Percentiles rank a stretch among this genome's conserved stretches.
Evolutionary conservation across 1,140 invertebrate genomes (phyloP).

Genomic region (Lycorma delicatula): DNA sequence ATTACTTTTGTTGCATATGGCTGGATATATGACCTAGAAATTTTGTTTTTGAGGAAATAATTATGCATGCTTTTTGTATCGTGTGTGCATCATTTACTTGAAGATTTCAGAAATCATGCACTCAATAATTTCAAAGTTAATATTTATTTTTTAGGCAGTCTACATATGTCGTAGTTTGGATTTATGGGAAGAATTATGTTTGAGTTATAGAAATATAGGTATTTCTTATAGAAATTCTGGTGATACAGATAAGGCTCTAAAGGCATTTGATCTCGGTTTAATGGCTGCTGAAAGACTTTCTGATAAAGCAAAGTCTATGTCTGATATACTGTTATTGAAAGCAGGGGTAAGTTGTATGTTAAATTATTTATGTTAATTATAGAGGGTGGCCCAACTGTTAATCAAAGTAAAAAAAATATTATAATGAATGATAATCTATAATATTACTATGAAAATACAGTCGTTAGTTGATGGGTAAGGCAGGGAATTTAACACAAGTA

Average conservation of each 20-base stretch:
- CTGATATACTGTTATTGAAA: background rate
- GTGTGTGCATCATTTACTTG: background rate
- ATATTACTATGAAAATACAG: too few species aligned
- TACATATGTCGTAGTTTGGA: background rate
- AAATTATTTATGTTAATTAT: too few species aligned
- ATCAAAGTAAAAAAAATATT: too few species aligned
- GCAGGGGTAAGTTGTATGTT: background rate
- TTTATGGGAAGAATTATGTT: constrained; percentile 1
- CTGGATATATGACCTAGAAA: background rate
- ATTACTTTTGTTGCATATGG: background rate
- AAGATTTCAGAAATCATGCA: too few species aligned
- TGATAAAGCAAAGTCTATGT: background rate
- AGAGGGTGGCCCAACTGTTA: too few species aligned
- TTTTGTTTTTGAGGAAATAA: background rate
- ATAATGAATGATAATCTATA: too few species aligned
- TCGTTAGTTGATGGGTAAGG: too few species aligned
- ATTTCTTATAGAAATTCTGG: background rate
- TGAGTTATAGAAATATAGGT: background rate
- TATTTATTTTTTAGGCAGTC: background rate
- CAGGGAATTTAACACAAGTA: too few species aligned
- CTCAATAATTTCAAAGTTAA: too few species aligned
- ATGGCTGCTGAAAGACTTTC: background rate
- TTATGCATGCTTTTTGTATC: background rate
- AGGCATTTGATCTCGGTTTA: background rate
- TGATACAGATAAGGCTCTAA: background rate